These are phyloP conservation scores for Aegotheles bennettii DNA, from an alignment of 2,113 vertebrate species.

Conservation along the genomic window DNA sequence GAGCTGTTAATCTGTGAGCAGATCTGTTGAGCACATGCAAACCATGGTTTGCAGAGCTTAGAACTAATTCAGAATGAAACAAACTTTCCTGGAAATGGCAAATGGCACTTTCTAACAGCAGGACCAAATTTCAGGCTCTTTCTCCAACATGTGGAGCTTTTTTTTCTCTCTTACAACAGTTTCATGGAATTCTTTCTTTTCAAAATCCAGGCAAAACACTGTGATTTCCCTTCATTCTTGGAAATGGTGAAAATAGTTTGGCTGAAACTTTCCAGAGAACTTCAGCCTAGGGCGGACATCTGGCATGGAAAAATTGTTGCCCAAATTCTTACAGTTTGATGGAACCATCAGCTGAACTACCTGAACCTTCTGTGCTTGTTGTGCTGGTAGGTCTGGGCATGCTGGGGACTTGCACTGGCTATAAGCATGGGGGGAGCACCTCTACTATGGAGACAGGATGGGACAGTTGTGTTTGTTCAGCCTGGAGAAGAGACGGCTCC, in stretches of 20 bases:
- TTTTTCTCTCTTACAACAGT: background rate
- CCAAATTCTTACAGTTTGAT: background rate
- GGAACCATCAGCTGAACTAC: background rate
- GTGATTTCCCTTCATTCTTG: constrained; percentile 29
- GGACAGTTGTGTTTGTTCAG: too few species aligned
- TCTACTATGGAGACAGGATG: too few species aligned
- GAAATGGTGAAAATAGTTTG: constrained; percentile 24
- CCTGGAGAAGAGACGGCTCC: too few species aligned
- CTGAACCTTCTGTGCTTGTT: background rate
- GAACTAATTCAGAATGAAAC: background rate
- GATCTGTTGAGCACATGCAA: constrained; percentile 3
- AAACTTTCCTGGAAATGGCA: constrained; percentile 38
- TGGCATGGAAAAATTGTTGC: background rate
- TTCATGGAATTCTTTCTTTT: constrained; percentile 32
- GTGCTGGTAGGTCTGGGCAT: background rate
- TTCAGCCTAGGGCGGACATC: constrained; percentile 47
- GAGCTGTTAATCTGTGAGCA: background rate
- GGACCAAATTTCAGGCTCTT: background rate
- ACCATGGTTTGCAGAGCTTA: background rate
- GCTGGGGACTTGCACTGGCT: background rate
- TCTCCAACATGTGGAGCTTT: background rate
- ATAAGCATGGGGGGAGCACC: too few species aligned
- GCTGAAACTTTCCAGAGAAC: constrained; percentile 10
- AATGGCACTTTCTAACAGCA: background rate
- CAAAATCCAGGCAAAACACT: background rate